Conservation (phyloP, 2,797 vertebrate species). For the Aulostomus chinensis region DNA sequence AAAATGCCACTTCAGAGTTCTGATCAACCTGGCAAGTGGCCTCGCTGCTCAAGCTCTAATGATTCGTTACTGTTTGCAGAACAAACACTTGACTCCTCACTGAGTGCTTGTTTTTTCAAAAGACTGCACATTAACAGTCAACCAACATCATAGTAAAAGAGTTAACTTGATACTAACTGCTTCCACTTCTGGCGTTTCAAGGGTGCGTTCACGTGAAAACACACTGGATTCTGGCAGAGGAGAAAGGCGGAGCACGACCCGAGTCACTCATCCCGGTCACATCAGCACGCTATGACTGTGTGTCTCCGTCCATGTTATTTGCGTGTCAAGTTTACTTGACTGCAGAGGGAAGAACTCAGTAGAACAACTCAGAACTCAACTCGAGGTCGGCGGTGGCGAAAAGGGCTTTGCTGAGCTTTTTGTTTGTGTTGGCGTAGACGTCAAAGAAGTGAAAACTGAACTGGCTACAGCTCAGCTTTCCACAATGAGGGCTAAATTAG, state of each 20-base stretch:
- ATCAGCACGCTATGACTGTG: constrained; percentile 8
- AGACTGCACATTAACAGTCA: constrained; percentile 15
- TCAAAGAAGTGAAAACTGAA: constrained; percentile 13
- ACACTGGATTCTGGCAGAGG: neutral
- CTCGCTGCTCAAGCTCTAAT: neutral
- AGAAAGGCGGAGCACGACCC: constrained; percentile 5
- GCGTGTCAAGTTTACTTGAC: constrained; percentile 20
- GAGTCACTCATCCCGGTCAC: neutral
- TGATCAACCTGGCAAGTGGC: constrained; percentile 36
- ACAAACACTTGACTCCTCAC: constrained; percentile 52
- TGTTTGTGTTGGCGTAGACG: constrained; percentile 18
- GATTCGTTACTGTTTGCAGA: constrained; percentile 22
- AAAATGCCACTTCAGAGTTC: neutral
- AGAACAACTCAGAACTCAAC: too few species aligned
- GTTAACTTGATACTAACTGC: too few species aligned
- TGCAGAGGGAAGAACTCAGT: constrained; percentile 14
- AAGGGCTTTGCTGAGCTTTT: constrained; percentile 22
- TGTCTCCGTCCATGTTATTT: constrained; percentile 9
- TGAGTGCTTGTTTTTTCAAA: constrained; percentile 39
- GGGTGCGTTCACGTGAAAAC: neutral
- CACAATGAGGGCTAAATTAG: constrained; percentile 7
- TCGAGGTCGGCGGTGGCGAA: too few species aligned
- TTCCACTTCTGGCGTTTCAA: too few species aligned
- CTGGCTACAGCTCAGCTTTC: constrained; percentile 1
- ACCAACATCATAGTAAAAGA: too few species aligned